Base-by-base conservation (phyloP, 2,888 invertebrate species). In the Lacanobia oleracea region DNA sequence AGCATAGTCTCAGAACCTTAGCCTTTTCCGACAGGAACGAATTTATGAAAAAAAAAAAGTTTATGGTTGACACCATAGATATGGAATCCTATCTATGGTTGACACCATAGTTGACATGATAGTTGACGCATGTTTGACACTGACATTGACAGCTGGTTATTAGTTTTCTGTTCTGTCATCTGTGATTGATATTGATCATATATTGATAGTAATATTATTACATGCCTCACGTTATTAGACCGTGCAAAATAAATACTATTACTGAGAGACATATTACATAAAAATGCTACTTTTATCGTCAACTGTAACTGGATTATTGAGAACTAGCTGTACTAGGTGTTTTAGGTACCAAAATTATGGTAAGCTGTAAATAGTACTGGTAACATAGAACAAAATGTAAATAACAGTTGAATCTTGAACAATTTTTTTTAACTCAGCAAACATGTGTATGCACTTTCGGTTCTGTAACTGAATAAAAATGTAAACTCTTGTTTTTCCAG, bases 281-380 rank as follows among this genome's bases (percentile, higher is more conserved):
- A 86, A 48, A 81, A 91, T 91, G 90, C 80, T 88, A 62, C 78
- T 87, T 40, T 62, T 88, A 77, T 72, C 83, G n/a, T 73, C 78
- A 63, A 63, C 80, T 18, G 59, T 90, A 16, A 68, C 76, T 43
- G 81, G 73, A 48, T 75, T 91, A 68, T 54, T 91, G 59, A 89
- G 72, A 79, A 75, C 78, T 48, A 83, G 79, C 57, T 90, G 89
- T 72, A 79, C 86, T 48, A 83, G 86, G 65, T 89, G 88, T 78
- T 77, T 87, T 48, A 85, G 86, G 68, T 85, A 80, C 73, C 91
- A 89, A 88, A 90, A 82, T 79, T 94, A 93, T 84, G 93, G 94
- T 94, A 86, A 81, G 85, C 16, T n/a, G 10, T 56, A 40, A 57
- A 33, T 43, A 23, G 16, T 8, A 16, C 18, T 43, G 33, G 7